Base-by-base conservation (phyloP, 2,888 invertebrate species). In the Drosophila atripex region DNA sequence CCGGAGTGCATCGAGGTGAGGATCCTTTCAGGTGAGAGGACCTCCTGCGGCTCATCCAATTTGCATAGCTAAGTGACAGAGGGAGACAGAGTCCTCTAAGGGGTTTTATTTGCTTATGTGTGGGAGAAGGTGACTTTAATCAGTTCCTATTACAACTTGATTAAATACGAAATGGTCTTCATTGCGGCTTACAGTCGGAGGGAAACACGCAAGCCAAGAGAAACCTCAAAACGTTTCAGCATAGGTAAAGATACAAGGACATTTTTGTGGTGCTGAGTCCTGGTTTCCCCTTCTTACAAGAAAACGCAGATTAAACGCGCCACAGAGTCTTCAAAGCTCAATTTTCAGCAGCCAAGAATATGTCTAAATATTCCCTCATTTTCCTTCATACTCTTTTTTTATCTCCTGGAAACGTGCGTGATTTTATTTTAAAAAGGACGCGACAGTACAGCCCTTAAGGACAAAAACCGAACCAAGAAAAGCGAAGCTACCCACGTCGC, bases 391-490 rank as follows among this genome's bases (percentile, higher is more conserved):
- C 32, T 7, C 35, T 35, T 14, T 35, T 35, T 14, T n/a, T 9
- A 28, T 45, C 23, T 46, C 16, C n/a, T 38, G 11, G 16, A 39
- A 16, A 23, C 35, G 70, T 57, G 50, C 65, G 57, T 65, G 73
- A 58, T 58, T 72, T 58, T 18, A 64, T 72, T 71, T 52, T 43
- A 59, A 65, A 51, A 30, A 18, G 39, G 50, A 32, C 30, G 30
- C 46, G n/a, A 41, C 18, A 35, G 46, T 45, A 38, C 32, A 16
- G 2, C 7, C 25, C 23, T 64, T 46, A 35, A 51, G 47, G 32
- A 18, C 21, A n/a, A 12, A 23, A 47, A 21, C 41, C 11, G 11
- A 41, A 11, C 18, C 2, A 8, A 56, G 28, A 18, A 23, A 47
- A 39, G 7, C n/a, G 14, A 55, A 30, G 58, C 54, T 5, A 35